Conservation (phyloP, 2,113 vertebrate species). For the Leucoraja erinaceus region DNA sequence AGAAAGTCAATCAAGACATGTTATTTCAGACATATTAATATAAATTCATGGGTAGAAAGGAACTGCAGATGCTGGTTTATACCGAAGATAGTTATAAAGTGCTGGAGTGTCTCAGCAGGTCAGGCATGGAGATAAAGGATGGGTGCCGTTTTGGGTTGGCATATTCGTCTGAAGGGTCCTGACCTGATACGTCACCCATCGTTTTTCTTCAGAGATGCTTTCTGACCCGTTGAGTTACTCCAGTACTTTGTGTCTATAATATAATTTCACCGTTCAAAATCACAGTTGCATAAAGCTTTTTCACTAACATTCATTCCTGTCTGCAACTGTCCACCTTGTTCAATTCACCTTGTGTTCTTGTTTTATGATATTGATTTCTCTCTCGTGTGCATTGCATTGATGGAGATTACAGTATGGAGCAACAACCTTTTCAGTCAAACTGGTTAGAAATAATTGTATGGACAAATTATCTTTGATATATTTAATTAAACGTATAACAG, state of each 20-base stretch:
- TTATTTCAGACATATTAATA: background rate
- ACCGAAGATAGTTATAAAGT: too few relatives aligned
- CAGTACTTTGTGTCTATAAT: too few relatives aligned
- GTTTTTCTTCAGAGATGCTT: too few relatives aligned
- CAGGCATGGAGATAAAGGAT: too few relatives aligned
- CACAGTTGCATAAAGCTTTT: background rate
- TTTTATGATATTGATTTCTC: background rate
- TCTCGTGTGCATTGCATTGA: background rate
- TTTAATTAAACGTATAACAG: background rate
- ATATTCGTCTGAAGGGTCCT: too few relatives aligned
- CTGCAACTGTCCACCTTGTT: background rate
- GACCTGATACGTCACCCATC: too few relatives aligned
- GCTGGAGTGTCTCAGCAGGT: too few relatives aligned
- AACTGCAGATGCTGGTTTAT: too few relatives aligned
- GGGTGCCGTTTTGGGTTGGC: too few relatives aligned
- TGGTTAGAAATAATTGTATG: background rate
- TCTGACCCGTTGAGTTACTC: too few relatives aligned
- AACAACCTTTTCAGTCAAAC: background rate
- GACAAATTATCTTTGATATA: background rate
- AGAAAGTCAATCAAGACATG: background rate
- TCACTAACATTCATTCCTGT: slow-evolving; percentile 21
- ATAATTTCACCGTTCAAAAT: background rate
- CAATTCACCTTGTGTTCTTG: slow-evolving; percentile 2
- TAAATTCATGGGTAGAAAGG: too few relatives aligned
- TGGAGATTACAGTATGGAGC: background rate